These are phyloP conservation scores for Tenthredo mesomela DNA, from an alignment of 2,888 invertebrate genomes.

Conservation along the genomic window DNA sequence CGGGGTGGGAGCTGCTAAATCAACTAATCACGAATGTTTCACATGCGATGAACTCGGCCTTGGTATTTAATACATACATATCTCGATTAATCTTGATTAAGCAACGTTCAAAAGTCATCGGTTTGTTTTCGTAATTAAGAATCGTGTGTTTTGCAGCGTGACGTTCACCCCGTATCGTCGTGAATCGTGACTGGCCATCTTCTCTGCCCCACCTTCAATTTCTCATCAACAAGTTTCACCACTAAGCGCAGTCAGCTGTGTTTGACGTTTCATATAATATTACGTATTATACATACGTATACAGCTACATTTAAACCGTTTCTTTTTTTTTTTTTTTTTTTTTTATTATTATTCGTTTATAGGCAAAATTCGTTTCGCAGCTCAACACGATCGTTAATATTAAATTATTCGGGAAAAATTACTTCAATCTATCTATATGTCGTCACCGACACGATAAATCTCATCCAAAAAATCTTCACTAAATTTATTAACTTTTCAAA, in stretches of 20 bases:
- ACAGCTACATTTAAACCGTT: background rate
- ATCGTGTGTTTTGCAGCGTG: slow-evolving; percentile 8
- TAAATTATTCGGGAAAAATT: background rate
- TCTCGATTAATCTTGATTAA: slow-evolving; percentile 14
- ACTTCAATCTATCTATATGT: background rate
- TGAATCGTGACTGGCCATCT: background rate
- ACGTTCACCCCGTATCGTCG: slow-evolving; percentile 3
- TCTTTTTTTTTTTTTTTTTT: background rate
- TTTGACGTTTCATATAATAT: slow-evolving; percentile 27
- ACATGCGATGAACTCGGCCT: background rate
- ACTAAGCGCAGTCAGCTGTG: slow-evolving; percentile 35
- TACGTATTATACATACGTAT: background rate
- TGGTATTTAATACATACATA: background rate
- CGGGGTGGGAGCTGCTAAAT: background rate
- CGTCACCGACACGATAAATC: background rate
- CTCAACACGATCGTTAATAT: background rate
- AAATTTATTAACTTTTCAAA: background rate
- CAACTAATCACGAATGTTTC: background rate
- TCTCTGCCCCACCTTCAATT: background rate
- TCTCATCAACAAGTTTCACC: background rate
- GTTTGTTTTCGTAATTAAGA: slow-evolving; percentile 38
- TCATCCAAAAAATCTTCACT: background rate
- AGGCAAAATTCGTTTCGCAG: background rate
- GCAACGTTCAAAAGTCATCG: background rate
- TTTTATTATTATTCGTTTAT: background rate